phyloP scores from a whole-genome alignment of 2,797 vertebrate genomes.

The Harpagifer antarcticus region DNA sequence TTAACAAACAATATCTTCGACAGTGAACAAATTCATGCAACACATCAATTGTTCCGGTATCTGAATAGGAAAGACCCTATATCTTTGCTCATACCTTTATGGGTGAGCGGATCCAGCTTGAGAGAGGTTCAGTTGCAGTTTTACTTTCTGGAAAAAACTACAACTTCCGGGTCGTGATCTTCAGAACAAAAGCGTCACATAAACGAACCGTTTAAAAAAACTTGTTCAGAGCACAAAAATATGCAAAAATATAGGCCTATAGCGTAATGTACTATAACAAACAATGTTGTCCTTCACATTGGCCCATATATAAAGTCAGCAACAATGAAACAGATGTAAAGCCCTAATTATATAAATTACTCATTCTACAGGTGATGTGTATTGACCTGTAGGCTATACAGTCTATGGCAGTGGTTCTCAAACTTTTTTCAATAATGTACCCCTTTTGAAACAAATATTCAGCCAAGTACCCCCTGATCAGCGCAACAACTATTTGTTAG shows the following conservation, averaged over 20 bases:
- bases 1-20: background rate
- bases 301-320: no score
- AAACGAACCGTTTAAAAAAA: background rate
- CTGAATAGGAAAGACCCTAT: background rate
- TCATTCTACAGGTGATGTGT: no score
- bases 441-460: no score
- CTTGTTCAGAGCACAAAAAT: background rate
- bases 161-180: background rate
- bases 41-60: accelerated
- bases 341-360: no score
- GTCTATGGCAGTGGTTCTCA: no score
- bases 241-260: no score
- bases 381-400: no score
- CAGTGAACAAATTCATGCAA: background rate
- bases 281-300: no score
- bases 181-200: slow-evolving; percentile 17
- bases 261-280: background rate
- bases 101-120: background rate
- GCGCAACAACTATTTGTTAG: no score
- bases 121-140: background rate
- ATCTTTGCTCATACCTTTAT: background rate
- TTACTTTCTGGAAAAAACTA: background rate
- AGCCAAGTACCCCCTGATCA: no score
- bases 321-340: no score
- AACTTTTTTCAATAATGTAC: no score